A percentile compares a stretch with the other conserved stretches of the same genome.
Conservation (phyloP, 1,140 invertebrate species). For the Drosophila nikananu region DNA sequence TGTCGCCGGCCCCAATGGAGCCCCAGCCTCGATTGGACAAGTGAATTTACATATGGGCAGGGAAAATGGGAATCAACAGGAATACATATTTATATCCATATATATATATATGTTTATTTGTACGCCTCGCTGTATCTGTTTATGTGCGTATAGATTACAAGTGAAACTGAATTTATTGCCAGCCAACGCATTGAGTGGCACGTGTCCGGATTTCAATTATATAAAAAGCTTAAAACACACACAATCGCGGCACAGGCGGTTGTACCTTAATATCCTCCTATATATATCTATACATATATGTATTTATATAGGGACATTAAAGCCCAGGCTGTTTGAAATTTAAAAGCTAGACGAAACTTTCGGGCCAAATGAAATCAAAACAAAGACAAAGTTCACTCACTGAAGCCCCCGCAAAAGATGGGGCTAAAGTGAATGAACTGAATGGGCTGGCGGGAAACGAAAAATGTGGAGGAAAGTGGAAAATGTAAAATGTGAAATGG, state of each 20-base stretch:
- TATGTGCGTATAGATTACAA: conserved; percentile 52
- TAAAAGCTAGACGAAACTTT: conserved; percentile 30
- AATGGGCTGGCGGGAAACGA: not conserved
- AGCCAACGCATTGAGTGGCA: conserved; percentile 51
- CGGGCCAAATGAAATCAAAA: conserved; percentile 32
- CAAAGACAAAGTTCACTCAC: conserved; percentile 41
- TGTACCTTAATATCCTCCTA: not conserved
- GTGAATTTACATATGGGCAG: conserved; percentile 39
- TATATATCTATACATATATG: not conserved
- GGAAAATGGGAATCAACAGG: conserved; percentile 9
- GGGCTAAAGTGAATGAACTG: conserved; percentile 48
- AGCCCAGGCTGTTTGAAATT: conserved; percentile 20
- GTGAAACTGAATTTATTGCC: conserved; percentile 53
- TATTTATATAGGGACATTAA: conserved; percentile 21
- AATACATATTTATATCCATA: conserved; percentile 18
- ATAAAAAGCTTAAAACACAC: conserved; percentile 67
- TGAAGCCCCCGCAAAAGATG: conserved; percentile 6
- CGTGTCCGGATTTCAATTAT: conserved; percentile 73
- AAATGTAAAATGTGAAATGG: conserved; percentile 26
- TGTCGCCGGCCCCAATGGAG: conserved; percentile 12
- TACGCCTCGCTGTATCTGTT: conserved; percentile 14
- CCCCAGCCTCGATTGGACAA: conserved; percentile 24
- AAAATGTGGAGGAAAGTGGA: conserved; percentile 2
- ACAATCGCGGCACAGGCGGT: conserved; percentile 14
- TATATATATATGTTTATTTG: not conserved